phyloP scores from a whole-genome alignment of 2,113 vertebrate genomes.

The Notarius quadriscutis region DNA sequence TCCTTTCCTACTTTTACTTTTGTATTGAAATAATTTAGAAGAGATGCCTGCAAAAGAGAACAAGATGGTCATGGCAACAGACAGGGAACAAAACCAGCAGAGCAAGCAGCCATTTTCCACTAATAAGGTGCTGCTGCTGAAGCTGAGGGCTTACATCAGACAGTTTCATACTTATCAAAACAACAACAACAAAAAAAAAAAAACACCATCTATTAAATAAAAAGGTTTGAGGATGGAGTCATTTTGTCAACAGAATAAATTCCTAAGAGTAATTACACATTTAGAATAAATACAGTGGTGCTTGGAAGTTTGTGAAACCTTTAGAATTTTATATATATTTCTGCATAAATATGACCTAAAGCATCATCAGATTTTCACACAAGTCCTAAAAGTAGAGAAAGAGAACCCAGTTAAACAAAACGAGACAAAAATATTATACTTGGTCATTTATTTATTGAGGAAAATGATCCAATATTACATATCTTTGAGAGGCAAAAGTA shows the following conservation, averaged over 20 bases:
- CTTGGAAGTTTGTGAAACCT: no score
- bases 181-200: neutral
- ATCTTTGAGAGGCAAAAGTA: no score
- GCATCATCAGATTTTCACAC: no score
- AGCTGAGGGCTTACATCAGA: neutral
- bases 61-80: neutral
- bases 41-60: neutral
- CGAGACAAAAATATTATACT: no score
- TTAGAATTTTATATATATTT: no score
- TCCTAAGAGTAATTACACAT: neutral
- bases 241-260: neutral
- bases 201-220: no score
- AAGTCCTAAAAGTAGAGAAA: no score
- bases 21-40: neutral
- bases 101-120: neutral
- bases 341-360: no score
- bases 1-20: neutral
- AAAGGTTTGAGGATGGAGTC: neutral
- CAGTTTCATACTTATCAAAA: neutral
- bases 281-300: no score
- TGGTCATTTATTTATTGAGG: no score
- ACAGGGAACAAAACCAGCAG: neutral
- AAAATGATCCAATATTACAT: no score
- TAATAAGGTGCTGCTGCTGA: neutral
- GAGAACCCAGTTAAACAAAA: no score